Conservation (phyloP, 1,140 invertebrate genomes). For the Forficula auricularia region DNA sequence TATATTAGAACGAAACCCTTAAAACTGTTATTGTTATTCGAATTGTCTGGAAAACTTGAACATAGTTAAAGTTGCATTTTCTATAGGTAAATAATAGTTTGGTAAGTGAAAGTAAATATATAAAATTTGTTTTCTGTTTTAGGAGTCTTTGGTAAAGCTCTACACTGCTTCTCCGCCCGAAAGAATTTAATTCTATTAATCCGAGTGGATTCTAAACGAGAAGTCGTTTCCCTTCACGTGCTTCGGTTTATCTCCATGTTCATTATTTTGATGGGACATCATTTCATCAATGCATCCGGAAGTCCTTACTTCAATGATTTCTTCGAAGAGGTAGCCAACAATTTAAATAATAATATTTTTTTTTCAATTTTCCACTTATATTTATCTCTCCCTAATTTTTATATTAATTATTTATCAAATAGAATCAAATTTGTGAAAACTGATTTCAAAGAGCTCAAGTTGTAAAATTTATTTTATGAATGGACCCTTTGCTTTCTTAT, state of each 20-base stretch:
- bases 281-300: constrained; percentile 16
- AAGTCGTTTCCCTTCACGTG: constrained; percentile 17
- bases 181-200: constrained; percentile 13
- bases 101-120: constrained; percentile 3
- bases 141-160: constrained; percentile 7
- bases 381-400: too few relatives aligned
- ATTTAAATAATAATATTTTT: constrained; percentile 1
- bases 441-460: too few relatives aligned
- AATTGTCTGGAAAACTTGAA: too few relatives aligned
- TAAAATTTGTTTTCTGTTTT: constrained; percentile 4
- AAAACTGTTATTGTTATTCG: too few relatives aligned
- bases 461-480: too few relatives aligned
- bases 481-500: too few relatives aligned
- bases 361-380: too few relatives aligned
- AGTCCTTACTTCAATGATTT: constrained; percentile 15
- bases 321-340: constrained; percentile 16
- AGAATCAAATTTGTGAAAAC: too few relatives aligned
- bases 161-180: constrained; percentile 23
- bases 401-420: too few relatives aligned
- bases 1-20: too few relatives aligned
- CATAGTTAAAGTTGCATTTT: too few relatives aligned
- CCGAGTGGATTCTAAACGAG: constrained; percentile 13
- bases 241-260: constrained; percentile 16
- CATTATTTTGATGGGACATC: constrained; percentile 16
- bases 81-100: too few relatives aligned